A percentile compares a stretch with the other conserved stretches of the same genome.
Evolutionary conservation across 2,113 vertebrate genomes (phyloP).

Genomic region (Puffinus mauretanicus): DNA sequence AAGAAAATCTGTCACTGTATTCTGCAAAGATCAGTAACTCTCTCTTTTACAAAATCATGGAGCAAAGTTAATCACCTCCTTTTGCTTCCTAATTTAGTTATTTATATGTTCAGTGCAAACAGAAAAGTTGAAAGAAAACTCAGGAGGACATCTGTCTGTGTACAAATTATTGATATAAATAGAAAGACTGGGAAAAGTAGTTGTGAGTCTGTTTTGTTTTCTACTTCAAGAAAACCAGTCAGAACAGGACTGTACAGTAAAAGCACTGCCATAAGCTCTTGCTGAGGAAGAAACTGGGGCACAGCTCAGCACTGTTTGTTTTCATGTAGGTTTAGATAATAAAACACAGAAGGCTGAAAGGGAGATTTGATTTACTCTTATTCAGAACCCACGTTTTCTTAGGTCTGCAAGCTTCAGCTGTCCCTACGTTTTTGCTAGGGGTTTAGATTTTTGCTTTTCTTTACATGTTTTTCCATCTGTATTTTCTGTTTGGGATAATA

Average conservation of each 20-base stretch:
- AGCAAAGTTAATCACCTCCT: background rate
- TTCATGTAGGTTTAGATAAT: constrained; percentile 47
- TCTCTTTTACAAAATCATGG: background rate
- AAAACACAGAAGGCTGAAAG: background rate
- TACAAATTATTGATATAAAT: constrained; percentile 23
- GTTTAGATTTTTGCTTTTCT: constrained; percentile 10
- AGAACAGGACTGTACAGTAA: background rate
- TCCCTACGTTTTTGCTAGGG: background rate
- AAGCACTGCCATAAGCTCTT: constrained; percentile 39
- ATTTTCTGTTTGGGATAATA: background rate
- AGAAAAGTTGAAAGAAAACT: constrained; percentile 2
- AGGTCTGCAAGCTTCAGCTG: background rate
- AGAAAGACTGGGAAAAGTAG: background rate
- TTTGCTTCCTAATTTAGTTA: constrained; percentile 16
- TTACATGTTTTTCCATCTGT: background rate
- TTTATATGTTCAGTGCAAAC: constrained; percentile 6
- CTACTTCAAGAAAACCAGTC: background rate
- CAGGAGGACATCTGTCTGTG: background rate
- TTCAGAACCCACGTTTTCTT: constrained; percentile 15
- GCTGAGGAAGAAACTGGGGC: constrained; percentile 47
- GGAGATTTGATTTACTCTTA: constrained; percentile 9
- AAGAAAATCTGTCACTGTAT: background rate
- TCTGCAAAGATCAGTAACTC: background rate
- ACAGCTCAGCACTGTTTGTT: constrained; percentile 53
- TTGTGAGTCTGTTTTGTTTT: background rate